Evolutionary conservation across 2,888 invertebrate genomes (phyloP).

Genomic region (Cinara cedri): DNA sequence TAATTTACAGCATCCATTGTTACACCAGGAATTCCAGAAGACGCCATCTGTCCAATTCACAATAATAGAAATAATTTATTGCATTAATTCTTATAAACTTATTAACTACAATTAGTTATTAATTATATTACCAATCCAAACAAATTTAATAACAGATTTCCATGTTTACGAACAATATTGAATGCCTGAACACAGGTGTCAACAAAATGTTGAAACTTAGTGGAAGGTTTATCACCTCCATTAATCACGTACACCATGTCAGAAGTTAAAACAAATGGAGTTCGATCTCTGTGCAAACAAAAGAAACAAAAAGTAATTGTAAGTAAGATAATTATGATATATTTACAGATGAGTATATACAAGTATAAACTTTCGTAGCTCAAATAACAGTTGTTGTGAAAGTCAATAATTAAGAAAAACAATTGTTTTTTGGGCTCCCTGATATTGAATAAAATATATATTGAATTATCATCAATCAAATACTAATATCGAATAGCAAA

Average conservation of each 20-base stretch:
- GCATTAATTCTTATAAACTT: not conserved
- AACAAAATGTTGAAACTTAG: slow-evolving; percentile 96
- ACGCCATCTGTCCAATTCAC: slow-evolving; percentile 74
- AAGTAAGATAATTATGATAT: no score
- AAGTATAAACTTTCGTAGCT: no score
- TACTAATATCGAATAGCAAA: no score
- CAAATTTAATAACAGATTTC: slow-evolving; percentile 86
- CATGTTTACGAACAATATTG: slow-evolving; percentile 89
- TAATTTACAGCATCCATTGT: slow-evolving; percentile 90
- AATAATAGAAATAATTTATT: slow-evolving; percentile 31
- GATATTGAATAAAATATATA: no score
- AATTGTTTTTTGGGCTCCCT: no score
- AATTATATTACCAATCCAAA: slow-evolving; percentile 79
- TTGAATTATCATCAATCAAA: no score
- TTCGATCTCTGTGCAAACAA: slow-evolving; percentile 78
- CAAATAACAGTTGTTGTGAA: no score
- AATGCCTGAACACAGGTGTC: slow-evolving; percentile 97
- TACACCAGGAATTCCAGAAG: slow-evolving; percentile 89
- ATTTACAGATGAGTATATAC: no score
- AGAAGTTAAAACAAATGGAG: slow-evolving; percentile 95
- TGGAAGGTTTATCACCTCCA: slow-evolving; percentile 90
- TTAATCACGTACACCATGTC: slow-evolving; percentile 99
- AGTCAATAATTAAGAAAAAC: no score
- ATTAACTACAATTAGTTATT: not conserved
- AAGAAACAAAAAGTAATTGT: not conserved